Evolutionary conservation across 2,113 vertebrate genomes (phyloP), one percentile per base, ranked within the genome.

Genomic region (Limnothrissa miodon): DNA sequence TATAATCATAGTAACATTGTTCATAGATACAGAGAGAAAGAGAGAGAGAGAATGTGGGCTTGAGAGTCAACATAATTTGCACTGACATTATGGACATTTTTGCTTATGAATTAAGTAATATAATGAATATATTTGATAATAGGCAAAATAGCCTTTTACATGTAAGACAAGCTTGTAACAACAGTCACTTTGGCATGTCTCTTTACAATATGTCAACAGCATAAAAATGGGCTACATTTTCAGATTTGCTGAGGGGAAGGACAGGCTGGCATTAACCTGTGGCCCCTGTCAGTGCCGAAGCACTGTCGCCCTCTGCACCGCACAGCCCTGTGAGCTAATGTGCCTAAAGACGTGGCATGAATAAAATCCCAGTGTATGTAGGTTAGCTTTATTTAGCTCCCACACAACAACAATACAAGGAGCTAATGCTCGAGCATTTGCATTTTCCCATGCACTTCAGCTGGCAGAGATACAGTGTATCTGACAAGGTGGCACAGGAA

Each of bases 221-320:
- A 46, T 45, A 33, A 70, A 82, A 46, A 46, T 45, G 25, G 45
- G 45, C 7, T 48, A 33, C 33, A 51, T 81, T 81, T 39, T 81
- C 39, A 70, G 62, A 36, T 13, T 53, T 21, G 80, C 80, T 81
- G 80, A 39, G 36, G 80, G 45, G 80, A 81, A 56, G 45, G 80
- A 53, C 45, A 42, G 51, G 51, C 46, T 51, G 46, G 48, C 80
- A 81, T 53, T 81, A 81, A 81, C 48, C 80, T 81, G 46, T 81
- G 48, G 33, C 80, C 80, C 48, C 46, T 36, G 62, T 10, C 62
- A 36, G 10, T 36, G 10, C 11, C 25, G 25, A 11, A 23, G 46
- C 33, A 19, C 36, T 39, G 45, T 36, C 62, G 11, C 62, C 62
- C 62, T 70, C 25, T 15, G 25, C 62, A 29, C 59, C 4, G 10